These are phyloP conservation scores for Illadopsis cleaveri DNA, from an alignment of 2,113 vertebrate species.

Conservation along the genomic window DNA sequence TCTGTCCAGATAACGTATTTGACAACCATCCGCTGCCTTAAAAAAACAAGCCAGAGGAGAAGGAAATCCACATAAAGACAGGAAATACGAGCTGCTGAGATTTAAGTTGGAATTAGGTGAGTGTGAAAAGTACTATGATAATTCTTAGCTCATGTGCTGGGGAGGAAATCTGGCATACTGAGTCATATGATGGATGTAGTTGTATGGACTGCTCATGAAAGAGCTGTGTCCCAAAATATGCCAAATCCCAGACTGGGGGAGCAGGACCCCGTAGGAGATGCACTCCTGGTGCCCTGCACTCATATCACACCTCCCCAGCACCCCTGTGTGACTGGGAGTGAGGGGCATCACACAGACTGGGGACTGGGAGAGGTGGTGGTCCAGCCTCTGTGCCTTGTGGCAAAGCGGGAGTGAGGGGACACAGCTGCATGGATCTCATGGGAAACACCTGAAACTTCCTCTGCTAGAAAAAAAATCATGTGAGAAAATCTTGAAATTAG, in stretches of 20 bases:
- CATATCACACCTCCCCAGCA: not conserved
- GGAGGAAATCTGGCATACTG: not conserved
- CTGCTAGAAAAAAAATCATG: not conserved
- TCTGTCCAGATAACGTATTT: not conserved
- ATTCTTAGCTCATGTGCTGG: not conserved
- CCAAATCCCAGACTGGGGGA: rapidly evolving
- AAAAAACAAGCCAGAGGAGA: not conserved
- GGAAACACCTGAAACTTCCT: not conserved
- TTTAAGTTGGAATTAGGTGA: not conserved
- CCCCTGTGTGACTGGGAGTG: rapidly evolving
- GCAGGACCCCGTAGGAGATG: not conserved
- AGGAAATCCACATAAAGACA: not conserved
- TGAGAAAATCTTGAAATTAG: not conserved
- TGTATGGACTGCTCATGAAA: not conserved
- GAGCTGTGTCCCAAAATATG: rapidly evolving
- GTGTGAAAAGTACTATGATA: not conserved
- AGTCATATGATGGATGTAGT: not conserved
- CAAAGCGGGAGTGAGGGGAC: rapidly evolving
- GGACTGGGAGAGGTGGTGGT: not conserved
- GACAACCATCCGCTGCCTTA: not conserved
- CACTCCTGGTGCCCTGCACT: rapidly evolving
- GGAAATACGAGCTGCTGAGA: not conserved
- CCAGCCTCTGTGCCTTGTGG: not conserved
- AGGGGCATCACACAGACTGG: rapidly evolving
- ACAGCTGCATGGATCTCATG: not conserved